Percentiles rank a stretch among this genome's conserved stretches.
These are phyloP conservation scores for Euspilapteryx auroguttella DNA, from an alignment of 2,888 invertebrate species.

Conservation along the genomic window DNA sequence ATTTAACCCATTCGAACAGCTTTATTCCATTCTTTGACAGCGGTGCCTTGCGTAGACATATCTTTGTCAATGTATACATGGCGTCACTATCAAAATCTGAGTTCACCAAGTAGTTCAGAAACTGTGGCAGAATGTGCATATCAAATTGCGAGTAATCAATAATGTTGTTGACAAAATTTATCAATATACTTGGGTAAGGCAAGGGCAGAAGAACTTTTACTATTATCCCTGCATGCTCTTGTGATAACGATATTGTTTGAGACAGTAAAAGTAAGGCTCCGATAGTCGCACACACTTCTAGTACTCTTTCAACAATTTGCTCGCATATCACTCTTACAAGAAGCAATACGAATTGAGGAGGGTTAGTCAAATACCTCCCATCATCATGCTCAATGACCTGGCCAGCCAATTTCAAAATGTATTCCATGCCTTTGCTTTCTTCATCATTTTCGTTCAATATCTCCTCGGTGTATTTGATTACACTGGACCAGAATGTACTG, in stretches of 20 bases:
- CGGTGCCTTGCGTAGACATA: slow-evolving; percentile 69
- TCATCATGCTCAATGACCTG: slow-evolving; percentile 65
- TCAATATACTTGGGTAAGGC: slow-evolving; percentile 56
- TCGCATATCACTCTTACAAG: slow-evolving; percentile 52
- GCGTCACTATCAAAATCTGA: slow-evolving; percentile 53
- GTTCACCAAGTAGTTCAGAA: slow-evolving; percentile 62
- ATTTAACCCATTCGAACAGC: slow-evolving; percentile 66
- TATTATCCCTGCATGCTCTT: slow-evolving; percentile 73
- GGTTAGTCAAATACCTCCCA: slow-evolving; percentile 65
- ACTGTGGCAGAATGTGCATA: slow-evolving; percentile 68
- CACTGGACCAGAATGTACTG: slow-evolving; percentile 66
- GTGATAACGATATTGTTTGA: slow-evolving; percentile 65
- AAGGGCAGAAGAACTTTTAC: slow-evolving; percentile 65
- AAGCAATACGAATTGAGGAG: slow-evolving; percentile 60
- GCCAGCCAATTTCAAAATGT: slow-evolving; percentile 60
- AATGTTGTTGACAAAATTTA: slow-evolving; percentile 68
- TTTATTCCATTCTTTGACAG: slow-evolving; percentile 62
- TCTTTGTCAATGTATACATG: slow-evolving; percentile 64
- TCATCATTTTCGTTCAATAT: slow-evolving; percentile 31
- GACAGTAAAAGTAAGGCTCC: slow-evolving; percentile 63
- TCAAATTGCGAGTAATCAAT: slow-evolving; percentile 71
- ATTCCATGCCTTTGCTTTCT: slow-evolving; percentile 28
- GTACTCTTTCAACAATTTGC: slow-evolving; percentile 40
- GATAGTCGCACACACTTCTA: slow-evolving; percentile 55
- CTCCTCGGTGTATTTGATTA: slow-evolving; percentile 30